Percentiles rank a stretch among this genome's conserved stretches.
Evolutionary conservation across 2,113 vertebrate species (phyloP).

Genomic region (Gracilinanus agilis): DNA sequence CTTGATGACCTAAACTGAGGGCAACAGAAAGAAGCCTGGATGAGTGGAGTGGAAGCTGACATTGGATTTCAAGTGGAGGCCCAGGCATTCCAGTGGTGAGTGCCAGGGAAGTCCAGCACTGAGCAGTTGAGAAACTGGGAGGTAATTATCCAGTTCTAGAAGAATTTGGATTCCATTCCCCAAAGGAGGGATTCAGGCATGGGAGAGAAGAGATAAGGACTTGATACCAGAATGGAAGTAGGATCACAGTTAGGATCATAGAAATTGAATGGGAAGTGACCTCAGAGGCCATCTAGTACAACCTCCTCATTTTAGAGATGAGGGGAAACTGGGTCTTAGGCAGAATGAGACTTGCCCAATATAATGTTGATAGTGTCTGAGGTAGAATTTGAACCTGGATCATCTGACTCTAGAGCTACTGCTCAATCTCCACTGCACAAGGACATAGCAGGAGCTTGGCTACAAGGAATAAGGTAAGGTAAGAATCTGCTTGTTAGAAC

Average conservation of each 20-base stretch:
- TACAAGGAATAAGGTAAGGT: background rate
- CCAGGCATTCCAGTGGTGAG: background rate
- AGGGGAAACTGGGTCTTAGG: background rate
- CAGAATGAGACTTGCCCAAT: background rate
- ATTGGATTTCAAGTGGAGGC: background rate
- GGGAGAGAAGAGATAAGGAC: background rate
- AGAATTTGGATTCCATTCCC: background rate
- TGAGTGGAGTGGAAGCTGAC: background rate
- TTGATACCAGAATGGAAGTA: background rate
- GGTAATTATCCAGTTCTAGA: background rate
- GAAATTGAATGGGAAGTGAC: too few species aligned
- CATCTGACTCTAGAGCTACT: too few species aligned
- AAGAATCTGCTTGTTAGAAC: background rate
- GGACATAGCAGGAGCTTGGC: background rate
- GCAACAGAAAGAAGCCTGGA: background rate
- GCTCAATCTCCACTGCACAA: too few species aligned
- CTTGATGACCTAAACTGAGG: background rate
- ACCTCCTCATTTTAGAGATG: too few species aligned
- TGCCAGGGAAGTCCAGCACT: background rate
- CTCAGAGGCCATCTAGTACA: too few species aligned
- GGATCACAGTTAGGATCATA: background rate
- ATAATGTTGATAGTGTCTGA: background rate
- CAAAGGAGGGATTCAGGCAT: background rate
- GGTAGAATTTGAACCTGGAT: background rate
- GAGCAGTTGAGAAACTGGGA: background rate